Evolutionary conservation across 2,888 invertebrate species (phyloP).

Genomic region (Xanthia togata): DNA sequence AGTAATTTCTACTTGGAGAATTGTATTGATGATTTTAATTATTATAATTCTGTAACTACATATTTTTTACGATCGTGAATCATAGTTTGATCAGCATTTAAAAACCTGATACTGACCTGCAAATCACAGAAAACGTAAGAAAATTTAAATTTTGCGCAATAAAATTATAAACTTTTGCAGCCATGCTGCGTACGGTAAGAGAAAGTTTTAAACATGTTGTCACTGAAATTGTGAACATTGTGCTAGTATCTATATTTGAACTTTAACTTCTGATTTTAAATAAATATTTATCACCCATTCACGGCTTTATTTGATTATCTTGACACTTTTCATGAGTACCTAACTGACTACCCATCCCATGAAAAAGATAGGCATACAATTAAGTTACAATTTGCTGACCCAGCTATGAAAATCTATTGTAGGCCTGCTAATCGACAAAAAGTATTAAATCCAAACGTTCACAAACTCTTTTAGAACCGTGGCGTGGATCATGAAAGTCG

Average conservation of each 20-base stretch:
- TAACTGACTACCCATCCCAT: background rate
- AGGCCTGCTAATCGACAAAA: background rate
- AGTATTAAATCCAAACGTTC: background rate
- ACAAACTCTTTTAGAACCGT: background rate
- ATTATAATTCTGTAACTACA: no score
- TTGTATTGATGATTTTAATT: no score
- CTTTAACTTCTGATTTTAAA: slow-evolving; percentile 8
- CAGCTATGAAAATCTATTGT: background rate
- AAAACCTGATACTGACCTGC: no score
- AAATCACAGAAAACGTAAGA: no score
- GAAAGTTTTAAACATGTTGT: background rate
- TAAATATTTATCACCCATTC: slow-evolving; percentile 16
- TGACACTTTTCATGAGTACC: background rate
- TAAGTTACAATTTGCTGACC: background rate
- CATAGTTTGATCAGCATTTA: no score
- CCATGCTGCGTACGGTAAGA: background rate
- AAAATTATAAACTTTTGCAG: no score
- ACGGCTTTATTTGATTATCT: background rate
- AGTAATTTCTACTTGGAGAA: no score
- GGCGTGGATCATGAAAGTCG: background rate
- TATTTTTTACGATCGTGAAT: no score
- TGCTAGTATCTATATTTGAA: slow-evolving; percentile 13
- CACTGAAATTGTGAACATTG: slow-evolving; percentile 10
- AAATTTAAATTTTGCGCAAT: no score
- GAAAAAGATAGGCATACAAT: background rate